These are phyloP conservation scores for Laterallus jamaicensis DNA, from an alignment of 2,113 vertebrate genomes.

Conservation along the genomic window DNA sequence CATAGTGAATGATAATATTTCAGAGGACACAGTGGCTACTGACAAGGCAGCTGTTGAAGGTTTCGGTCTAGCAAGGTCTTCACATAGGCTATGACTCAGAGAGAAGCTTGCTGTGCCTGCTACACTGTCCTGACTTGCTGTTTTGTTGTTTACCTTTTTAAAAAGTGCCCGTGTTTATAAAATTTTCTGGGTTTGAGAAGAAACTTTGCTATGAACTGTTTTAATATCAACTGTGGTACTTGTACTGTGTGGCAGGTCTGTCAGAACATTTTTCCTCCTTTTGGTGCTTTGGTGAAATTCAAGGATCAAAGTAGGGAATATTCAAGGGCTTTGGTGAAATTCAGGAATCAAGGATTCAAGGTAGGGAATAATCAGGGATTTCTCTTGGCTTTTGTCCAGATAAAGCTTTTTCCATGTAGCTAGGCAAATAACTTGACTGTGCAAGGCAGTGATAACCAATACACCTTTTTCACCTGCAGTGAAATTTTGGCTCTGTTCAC, in stretches of 20 bases:
- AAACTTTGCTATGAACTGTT: not conserved
- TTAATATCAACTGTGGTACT: not conserved
- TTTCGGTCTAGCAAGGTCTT: not conserved
- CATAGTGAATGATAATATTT: not conserved
- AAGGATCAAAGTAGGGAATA: not conserved
- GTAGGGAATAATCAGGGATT: not conserved
- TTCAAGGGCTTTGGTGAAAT: not conserved
- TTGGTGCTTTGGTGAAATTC: not conserved
- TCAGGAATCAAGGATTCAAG: not conserved
- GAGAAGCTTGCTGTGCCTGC: not conserved
- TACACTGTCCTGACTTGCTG: accelerated
- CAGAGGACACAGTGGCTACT: too few species aligned
- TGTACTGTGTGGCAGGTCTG: not conserved
- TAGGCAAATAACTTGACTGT: not conserved
- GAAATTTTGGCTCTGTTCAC: not conserved
- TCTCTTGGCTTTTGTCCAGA: not conserved
- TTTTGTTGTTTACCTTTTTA: not conserved
- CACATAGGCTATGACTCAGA: not conserved
- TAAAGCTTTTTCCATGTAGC: not conserved
- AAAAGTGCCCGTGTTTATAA: not conserved
- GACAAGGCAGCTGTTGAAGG: accelerated
- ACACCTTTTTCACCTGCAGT: accelerated
- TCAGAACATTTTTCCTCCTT: not conserved
- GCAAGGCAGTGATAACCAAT: not conserved
- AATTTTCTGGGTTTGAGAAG: not conserved